These are phyloP conservation scores for Lucilia sericata DNA, from an alignment of 1,140 invertebrate species.

Conservation along the genomic window DNA sequence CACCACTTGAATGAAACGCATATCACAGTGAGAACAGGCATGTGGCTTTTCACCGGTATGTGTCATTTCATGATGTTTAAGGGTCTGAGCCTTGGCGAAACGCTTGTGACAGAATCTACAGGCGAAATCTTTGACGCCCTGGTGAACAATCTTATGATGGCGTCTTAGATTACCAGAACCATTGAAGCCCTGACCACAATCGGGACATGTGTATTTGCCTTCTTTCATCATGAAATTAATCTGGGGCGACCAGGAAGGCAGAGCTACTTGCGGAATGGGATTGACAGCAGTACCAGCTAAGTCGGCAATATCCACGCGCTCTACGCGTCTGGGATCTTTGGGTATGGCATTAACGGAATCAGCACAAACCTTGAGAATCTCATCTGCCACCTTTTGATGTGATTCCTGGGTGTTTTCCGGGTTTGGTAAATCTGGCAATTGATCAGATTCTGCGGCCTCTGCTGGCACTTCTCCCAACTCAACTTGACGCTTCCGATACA, in stretches of 20 bases:
- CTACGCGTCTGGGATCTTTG: constrained; percentile 60
- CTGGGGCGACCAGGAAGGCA: constrained; percentile 64
- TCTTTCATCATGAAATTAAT: constrained; percentile 66
- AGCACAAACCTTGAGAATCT: constrained; percentile 62
- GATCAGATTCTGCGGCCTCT: constrained; percentile 37
- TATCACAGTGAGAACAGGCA: constrained; percentile 62
- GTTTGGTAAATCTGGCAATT: constrained; percentile 50
- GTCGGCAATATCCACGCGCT: constrained; percentile 61
- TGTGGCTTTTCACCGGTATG: constrained; percentile 69
- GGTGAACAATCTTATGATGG: constrained; percentile 65
- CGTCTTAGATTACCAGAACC: constrained; percentile 64
- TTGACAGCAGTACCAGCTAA: constrained; percentile 62
- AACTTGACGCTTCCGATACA: constrained; percentile 62
- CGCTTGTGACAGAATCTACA: constrained; percentile 62
- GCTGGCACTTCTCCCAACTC: constrained; percentile 54
- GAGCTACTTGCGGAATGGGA: constrained; percentile 61
- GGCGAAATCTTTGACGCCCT: constrained; percentile 64
- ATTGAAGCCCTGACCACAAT: constrained; percentile 64
- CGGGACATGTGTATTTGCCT: constrained; percentile 63
- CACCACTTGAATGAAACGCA: constrained; percentile 63
- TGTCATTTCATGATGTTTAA: constrained; percentile 66
- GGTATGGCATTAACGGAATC: constrained; percentile 64
- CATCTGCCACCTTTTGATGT: constrained; percentile 62
- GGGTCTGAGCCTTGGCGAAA: constrained; percentile 64
- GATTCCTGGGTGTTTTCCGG: constrained; percentile 46